phyloP scores from a whole-genome alignment of 1,140 invertebrate genomes.

The Adoxophyes honmai region DNA sequence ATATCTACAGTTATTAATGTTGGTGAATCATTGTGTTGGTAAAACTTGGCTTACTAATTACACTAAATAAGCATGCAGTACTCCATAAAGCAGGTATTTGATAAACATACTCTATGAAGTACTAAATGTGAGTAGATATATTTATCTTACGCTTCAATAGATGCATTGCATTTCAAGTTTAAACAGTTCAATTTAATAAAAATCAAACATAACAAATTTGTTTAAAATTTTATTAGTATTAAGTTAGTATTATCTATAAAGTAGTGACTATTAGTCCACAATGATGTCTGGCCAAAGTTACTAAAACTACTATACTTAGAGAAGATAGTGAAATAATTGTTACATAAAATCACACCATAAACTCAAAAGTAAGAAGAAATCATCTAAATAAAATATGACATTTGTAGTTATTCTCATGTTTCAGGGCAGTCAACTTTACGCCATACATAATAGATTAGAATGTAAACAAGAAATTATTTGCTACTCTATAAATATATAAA shows the following conservation, averaged over 20 bases:
- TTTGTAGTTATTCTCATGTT: background rate
- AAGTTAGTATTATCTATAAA: slow-evolving; percentile 23
- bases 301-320: slow-evolving; percentile 23
- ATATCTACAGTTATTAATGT: slow-evolving; percentile 15
- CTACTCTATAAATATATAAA: slow-evolving; percentile 16
- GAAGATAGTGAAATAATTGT: slow-evolving; percentile 9
- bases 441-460: no score
- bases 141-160: slow-evolving; percentile 69
- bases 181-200: slow-evolving; percentile 72
- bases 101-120: slow-evolving; percentile 44
- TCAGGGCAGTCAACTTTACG: background rate
- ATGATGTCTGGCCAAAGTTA: slow-evolving; percentile 48
- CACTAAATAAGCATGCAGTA: slow-evolving; percentile 39
- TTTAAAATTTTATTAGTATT: slow-evolving; percentile 45
- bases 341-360: background rate
- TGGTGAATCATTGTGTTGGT: slow-evolving; percentile 25
- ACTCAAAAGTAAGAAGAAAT: background rate
- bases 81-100: slow-evolving; percentile 39
- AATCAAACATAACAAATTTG: slow-evolving; percentile 66
- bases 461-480: slow-evolving; percentile 6
- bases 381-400: slow-evolving; percentile 5
- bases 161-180: slow-evolving; percentile 73
- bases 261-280: slow-evolving; percentile 47
- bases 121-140: slow-evolving; percentile 60
- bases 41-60: slow-evolving; percentile 45